phyloP scores from a whole-genome alignment of 2,113 vertebrate species.

The Oryzias celebensis region DNA sequence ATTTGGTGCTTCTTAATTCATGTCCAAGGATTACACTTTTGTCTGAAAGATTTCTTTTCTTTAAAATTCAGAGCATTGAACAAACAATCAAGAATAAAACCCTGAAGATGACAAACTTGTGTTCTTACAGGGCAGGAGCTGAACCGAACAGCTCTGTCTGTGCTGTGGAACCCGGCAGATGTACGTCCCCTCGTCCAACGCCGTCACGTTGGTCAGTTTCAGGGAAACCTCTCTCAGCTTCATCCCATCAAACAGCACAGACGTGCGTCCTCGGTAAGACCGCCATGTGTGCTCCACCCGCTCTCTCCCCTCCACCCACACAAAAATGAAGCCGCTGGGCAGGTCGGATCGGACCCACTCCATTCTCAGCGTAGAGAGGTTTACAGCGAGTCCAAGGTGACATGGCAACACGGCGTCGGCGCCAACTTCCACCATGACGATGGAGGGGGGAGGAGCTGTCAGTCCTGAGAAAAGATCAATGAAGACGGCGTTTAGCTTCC shows the following conservation, averaged over 20 bases:
- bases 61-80: neutral
- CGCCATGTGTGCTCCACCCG: accelerated
- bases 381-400: neutral
- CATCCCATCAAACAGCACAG: accelerated
- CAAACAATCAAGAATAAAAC: too few species aligned
- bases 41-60: neutral
- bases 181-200: conserved; percentile 26
- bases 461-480: too few species aligned
- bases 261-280: conserved; percentile 15
- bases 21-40: too few species aligned
- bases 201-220: conserved; percentile 10
- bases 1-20: too few species aligned
- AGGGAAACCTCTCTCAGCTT: conserved; percentile 13
- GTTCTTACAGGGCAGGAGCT: conserved; percentile 18
- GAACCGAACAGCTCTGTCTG: neutral
- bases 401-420: conserved; percentile 1
- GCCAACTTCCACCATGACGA: neutral
- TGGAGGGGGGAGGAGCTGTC: too few species aligned
- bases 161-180: conserved; percentile 1
- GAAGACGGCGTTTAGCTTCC: too few species aligned
- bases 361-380: neutral
- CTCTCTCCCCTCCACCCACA: neutral
- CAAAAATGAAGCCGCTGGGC: neutral
- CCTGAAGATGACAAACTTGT: neutral
- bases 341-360: conserved; percentile 12